These are phyloP conservation scores for Anthopleura xanthogrammica DNA, from an alignment of 92 coral and sea anemone species.

Conservation along the genomic window DNA sequence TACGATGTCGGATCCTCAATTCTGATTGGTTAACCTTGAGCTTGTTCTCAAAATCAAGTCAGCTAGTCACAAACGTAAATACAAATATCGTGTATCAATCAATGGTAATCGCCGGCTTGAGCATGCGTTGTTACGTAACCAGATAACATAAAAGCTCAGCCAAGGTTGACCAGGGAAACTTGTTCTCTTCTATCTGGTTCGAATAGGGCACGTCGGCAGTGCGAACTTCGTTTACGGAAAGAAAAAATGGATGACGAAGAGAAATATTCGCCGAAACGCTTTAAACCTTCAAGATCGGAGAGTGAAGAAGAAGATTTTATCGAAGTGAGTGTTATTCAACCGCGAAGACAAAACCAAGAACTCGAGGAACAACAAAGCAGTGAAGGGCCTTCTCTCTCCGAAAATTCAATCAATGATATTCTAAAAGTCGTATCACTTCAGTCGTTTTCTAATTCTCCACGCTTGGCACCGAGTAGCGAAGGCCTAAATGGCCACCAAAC, in stretches of 20 bases:
- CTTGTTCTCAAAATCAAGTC: too few relatives aligned
- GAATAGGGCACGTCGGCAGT: too few relatives aligned
- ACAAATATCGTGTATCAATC: not conserved
- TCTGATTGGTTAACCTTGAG: too few relatives aligned
- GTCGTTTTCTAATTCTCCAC: conserved; percentile 72
- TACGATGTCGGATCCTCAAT: too few relatives aligned
- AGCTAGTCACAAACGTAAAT: too few relatives aligned
- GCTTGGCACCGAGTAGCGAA: conserved; percentile 38
- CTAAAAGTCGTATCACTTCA: conserved; percentile 82
- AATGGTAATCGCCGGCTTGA: not conserved
- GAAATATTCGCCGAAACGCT: conserved; percentile 29
- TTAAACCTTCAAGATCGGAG: conserved; percentile 59
- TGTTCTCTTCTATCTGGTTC: too few relatives aligned
- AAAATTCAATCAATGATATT: conserved; percentile 80
- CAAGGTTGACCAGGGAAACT: not conserved
- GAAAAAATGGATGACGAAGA: conserved; percentile 59
- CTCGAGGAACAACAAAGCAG: conserved; percentile 34
- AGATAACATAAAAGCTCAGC: not conserved
- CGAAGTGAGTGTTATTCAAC: conserved; percentile 41
- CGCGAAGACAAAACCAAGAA: conserved; percentile 26
- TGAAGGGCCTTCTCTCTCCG: conserved; percentile 60
- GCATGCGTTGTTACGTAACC: conserved; percentile 12
- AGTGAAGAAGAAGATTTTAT: conserved; percentile 35
- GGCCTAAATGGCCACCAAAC: conserved; percentile 20
- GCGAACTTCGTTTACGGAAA: not conserved